A percentile compares a stretch with the other conserved stretches of the same genome.
Evolutionary conservation across 2,888 invertebrate species (phyloP).

Genomic region (Tortrix viridana): DNA sequence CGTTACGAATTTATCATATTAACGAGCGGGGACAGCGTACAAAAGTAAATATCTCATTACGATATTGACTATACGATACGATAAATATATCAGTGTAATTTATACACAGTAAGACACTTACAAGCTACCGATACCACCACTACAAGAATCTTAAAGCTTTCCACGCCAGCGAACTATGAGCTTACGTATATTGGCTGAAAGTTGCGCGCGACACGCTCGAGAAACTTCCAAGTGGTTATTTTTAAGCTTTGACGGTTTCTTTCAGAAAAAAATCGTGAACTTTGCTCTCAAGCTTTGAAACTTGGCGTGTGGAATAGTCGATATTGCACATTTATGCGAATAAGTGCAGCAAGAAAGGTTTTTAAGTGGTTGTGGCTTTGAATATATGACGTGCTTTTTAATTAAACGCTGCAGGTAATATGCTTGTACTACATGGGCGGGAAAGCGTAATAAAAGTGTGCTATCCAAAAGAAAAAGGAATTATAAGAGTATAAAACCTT

Average conservation of each 20-base stretch:
- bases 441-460: too few relatives aligned
- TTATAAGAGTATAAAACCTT: too few relatives aligned
- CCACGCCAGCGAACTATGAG: constrained; percentile 19
- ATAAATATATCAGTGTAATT: too few relatives aligned
- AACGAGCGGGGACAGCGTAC: too few relatives aligned
- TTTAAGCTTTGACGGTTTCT: constrained; percentile 26
- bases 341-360: neutral
- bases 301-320: constrained; percentile 6
- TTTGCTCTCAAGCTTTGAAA: constrained; percentile 30
- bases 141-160: constrained; percentile 7
- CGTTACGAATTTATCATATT: too few relatives aligned
- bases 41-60: too few relatives aligned
- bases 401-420: neutral
- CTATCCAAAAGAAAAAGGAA: too few relatives aligned
- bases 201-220: constrained; percentile 13
- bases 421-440: too few relatives aligned
- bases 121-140: neutral
- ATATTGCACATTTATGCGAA: constrained; percentile 1
- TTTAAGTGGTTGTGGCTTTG: too few relatives aligned
- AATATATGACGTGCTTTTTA: neutral
- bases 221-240: constrained; percentile 21
- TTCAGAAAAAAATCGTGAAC: constrained; percentile 27
- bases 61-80: too few relatives aligned
- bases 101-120: too few relatives aligned
- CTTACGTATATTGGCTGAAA: constrained; percentile 35